A percentile compares a stretch with the other conserved stretches of the same genome.
These are phyloP conservation scores for Pomatostomus ruficeps DNA, from an alignment of 2,113 vertebrate genomes.

Conservation along the genomic window DNA sequence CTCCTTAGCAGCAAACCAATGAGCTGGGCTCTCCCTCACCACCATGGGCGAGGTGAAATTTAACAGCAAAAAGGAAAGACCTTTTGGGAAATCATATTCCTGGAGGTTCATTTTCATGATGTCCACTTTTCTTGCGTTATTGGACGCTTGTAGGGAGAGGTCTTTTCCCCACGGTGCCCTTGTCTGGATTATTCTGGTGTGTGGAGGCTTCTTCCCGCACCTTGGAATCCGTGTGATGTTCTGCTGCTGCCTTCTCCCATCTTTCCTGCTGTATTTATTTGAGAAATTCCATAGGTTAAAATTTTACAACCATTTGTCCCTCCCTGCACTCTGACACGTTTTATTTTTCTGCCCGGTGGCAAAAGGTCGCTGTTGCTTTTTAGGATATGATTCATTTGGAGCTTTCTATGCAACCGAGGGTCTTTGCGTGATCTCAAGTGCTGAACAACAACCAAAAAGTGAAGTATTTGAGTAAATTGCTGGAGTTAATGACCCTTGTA, in stretches of 20 bases:
- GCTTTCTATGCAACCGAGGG: neutral
- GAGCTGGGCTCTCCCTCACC: neutral
- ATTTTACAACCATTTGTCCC: neutral
- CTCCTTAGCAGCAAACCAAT: neutral
- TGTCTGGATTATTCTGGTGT: neutral
- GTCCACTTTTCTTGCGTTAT: neutral
- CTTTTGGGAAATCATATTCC: neutral
- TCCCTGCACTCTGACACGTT: neutral
- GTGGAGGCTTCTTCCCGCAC: neutral
- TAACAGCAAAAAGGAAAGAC: neutral
- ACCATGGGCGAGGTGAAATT: neutral
- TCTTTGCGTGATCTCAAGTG: neutral
- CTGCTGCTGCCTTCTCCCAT: neutral
- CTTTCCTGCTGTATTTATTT: neutral
- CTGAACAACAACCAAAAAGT: neutral
- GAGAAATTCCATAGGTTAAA: neutral
- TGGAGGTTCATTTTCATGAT: neutral
- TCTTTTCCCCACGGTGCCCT: neutral
- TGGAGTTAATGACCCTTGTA: slow-evolving; percentile 15
- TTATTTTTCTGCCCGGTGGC: neutral
- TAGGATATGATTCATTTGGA: neutral
- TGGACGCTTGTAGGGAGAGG: neutral
- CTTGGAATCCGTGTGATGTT: neutral
- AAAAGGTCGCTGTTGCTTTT: neutral
- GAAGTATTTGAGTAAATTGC: neutral